Percentiles rank a stretch among this genome's conserved stretches.
Conservation (phyloP, 1,140 invertebrate species). For the Apis florea region DNA sequence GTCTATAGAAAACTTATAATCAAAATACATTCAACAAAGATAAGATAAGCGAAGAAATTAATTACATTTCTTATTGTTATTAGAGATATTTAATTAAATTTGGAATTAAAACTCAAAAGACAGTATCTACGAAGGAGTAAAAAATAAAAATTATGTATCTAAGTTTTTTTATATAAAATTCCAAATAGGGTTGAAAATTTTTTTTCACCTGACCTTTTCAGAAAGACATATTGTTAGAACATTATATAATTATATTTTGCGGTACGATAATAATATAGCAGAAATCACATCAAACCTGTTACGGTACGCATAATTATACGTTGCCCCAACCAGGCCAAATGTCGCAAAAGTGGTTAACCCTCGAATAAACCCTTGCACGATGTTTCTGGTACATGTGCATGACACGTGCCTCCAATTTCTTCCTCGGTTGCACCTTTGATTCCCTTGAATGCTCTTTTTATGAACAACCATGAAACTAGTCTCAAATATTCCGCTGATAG, state of each 20-base stretch:
- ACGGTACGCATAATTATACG: conserved; percentile 58
- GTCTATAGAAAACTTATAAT: no score
- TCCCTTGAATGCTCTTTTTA: conserved; percentile 35
- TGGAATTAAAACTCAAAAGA: not conserved
- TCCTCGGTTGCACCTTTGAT: conserved; percentile 42
- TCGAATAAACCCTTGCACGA: conserved; percentile 52
- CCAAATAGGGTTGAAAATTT: not conserved
- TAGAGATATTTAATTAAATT: not conserved
- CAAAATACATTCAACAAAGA: not conserved
- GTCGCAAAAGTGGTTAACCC: conserved; percentile 67
- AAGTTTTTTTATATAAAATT: no score
- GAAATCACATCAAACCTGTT: conserved; percentile 62
- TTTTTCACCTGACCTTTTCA: not conserved
- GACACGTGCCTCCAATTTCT: conserved; percentile 67
- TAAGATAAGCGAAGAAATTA: no score
- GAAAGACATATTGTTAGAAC: conserved; percentile 44
- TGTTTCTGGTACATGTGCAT: conserved; percentile 61
- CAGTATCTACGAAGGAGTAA: not conserved
- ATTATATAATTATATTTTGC: conserved; percentile 49
- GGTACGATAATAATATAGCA: conserved; percentile 40
- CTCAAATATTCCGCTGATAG: not conserved
- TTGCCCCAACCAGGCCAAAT: conserved; percentile 58
- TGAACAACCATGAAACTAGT: not conserved
- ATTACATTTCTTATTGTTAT: no score
- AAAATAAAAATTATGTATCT: not conserved